phyloP scores from a whole-genome alignment of 2,113 vertebrate genomes.

The Anarhynchus alexandrinus region DNA sequence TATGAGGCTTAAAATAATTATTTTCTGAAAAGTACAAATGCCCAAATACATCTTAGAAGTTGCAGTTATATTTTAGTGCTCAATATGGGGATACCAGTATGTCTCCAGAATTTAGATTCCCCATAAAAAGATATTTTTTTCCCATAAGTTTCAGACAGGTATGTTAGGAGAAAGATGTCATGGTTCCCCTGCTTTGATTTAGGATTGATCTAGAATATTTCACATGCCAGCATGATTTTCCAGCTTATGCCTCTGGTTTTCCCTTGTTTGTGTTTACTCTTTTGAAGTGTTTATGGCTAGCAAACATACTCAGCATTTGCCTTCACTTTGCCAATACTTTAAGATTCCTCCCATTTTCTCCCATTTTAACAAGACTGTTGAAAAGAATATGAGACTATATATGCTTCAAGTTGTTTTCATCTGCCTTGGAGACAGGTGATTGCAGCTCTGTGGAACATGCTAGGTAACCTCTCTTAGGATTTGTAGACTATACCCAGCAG shows the following conservation, averaged over 20 bases:
- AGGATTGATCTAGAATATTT: neutral
- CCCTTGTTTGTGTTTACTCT: neutral
- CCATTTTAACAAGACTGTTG: neutral
- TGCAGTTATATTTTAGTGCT: neutral
- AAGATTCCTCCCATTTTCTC: neutral
- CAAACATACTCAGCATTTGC: neutral
- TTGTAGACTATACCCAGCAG: neutral
- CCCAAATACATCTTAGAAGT: neutral
- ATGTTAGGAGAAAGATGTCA: neutral
- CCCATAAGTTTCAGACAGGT: neutral
- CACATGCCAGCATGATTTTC: neutral
- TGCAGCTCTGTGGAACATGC: neutral
- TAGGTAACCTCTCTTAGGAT: neutral
- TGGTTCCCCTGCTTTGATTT: neutral
- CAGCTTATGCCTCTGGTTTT: neutral
- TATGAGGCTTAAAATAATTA: neutral
- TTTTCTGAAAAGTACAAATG: neutral
- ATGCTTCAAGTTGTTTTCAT: neutral
- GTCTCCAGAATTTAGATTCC: neutral
- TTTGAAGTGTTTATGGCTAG: neutral
- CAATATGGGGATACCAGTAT: no score
- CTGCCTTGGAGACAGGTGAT: neutral
- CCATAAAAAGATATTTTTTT: neutral
- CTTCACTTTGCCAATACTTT: neutral
- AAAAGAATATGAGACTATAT: neutral